Percentiles rank a stretch among this genome's conserved stretches.
These are phyloP conservation scores for Agonopterix heracliana DNA, from an alignment of 2,888 invertebrate species.

Conservation along the genomic window DNA sequence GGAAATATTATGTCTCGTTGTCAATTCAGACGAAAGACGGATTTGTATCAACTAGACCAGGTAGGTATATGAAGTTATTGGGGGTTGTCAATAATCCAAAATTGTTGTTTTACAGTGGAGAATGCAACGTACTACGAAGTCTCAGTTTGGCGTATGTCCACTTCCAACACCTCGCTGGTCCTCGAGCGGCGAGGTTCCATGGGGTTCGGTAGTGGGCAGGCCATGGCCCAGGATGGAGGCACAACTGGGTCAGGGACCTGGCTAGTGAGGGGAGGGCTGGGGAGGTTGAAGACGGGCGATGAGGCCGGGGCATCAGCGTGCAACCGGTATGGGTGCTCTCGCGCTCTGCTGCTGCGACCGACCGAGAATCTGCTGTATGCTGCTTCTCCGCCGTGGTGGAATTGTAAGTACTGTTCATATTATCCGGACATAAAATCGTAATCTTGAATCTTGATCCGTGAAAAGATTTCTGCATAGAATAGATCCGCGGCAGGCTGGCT, in stretches of 20 bases:
- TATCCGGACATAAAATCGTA: no score
- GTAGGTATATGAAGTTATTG: no score
- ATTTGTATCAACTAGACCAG: no score
- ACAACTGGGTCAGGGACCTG: slow-evolving; percentile 27
- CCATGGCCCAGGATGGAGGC: slow-evolving; percentile 37
- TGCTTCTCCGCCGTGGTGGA: slow-evolving; percentile 61
- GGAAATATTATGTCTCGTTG: no score
- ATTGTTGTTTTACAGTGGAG: slow-evolving; percentile 58
- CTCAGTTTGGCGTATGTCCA: slow-evolving; percentile 63
- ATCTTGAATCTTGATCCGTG: neutral
- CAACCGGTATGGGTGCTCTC: slow-evolving; percentile 63
- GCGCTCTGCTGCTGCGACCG: slow-evolving; percentile 51
- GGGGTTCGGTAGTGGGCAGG: slow-evolving; percentile 54
- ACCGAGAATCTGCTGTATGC: slow-evolving; percentile 51
- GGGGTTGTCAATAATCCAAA: no score
- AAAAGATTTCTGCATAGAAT: neutral
- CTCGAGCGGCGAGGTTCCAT: slow-evolving; percentile 54
- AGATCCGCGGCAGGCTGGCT: no score
- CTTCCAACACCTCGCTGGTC: slow-evolving; percentile 53
- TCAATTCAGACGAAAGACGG: no score
- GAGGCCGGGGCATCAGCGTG: slow-evolving; percentile 65
- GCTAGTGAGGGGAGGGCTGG: slow-evolving; percentile 48
- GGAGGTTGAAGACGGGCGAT: slow-evolving; percentile 44
- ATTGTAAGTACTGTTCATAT: slow-evolving; percentile 38
- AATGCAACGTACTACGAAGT: slow-evolving; percentile 69